Conservation (phyloP, 1,140 invertebrate species). For the Chionoecetes opilio region DNA sequence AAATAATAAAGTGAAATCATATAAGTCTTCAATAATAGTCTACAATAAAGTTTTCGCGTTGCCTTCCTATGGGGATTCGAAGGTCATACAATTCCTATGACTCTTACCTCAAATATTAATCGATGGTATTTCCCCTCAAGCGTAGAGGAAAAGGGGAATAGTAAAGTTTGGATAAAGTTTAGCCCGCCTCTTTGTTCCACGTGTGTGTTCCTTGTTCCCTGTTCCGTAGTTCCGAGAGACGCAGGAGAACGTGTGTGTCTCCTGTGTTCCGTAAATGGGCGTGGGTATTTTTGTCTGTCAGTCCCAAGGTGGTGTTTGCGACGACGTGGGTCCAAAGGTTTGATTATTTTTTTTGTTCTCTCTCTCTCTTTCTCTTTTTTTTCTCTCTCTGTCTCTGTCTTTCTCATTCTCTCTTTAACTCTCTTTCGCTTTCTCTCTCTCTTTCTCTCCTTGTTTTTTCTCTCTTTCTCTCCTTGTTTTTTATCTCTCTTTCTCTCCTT, state of each 20-base stretch:
- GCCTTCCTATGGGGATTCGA: background rate
- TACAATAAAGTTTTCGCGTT: background rate
- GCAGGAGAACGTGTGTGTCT: background rate
- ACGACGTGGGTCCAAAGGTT: no score
- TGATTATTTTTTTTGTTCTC: background rate
- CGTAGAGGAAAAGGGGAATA: background rate
- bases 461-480: background rate
- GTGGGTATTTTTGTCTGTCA: background rate
- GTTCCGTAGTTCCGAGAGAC: background rate
- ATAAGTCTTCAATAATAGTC: no score
- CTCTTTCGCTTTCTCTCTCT: background rate
- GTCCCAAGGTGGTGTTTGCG: background rate
- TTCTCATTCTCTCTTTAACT: background rate
- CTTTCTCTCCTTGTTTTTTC: background rate
- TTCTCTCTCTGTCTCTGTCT: background rate
- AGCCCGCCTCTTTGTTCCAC: background rate
- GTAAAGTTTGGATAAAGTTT: background rate
- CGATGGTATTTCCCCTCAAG: background rate
- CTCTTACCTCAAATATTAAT: background rate
- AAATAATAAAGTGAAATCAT: background rate
- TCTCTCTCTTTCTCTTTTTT: background rate
- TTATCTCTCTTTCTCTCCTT: no score
- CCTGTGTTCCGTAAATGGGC: background rate
- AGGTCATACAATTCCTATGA: background rate
- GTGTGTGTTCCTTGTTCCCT: background rate